Conservation (phyloP, 1,140 invertebrate genomes). For the Drosophila albomicans region DNA sequence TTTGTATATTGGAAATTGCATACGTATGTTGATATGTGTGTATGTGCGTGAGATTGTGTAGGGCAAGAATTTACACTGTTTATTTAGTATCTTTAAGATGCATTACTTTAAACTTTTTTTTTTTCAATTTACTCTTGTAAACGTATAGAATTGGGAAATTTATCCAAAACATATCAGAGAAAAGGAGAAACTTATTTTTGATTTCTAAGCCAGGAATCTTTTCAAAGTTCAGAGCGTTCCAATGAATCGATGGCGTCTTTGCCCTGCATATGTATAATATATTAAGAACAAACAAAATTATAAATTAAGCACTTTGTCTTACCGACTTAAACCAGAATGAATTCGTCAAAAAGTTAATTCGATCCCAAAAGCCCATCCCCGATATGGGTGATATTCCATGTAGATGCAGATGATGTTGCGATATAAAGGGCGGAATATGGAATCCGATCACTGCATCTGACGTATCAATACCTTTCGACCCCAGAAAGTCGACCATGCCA, state of each 20-base stretch:
- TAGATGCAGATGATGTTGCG: conserved; percentile 93
- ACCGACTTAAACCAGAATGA: conserved; percentile 95
- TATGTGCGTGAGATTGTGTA: too few relatives aligned
- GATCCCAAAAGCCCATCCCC: conserved; percentile 89
- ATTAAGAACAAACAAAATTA: neutral
- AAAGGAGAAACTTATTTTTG: too few relatives aligned
- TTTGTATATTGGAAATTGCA: neutral
- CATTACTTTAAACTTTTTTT: too few relatives aligned
- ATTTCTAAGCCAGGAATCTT: neutral
- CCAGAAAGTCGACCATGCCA: conserved; percentile 54
- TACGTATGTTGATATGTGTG: neutral
- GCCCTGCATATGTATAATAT: conserved; percentile 32
- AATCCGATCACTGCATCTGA: conserved; percentile 91
- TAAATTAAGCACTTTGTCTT: conserved; percentile 76
- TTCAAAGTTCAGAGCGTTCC: conserved; percentile 47
- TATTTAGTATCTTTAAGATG: too few relatives aligned
- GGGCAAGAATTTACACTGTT: neutral
- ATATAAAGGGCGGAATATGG: conserved; percentile 96
- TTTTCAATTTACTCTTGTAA: neutral
- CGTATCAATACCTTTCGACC: conserved; percentile 85
- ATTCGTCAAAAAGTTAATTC: conserved; percentile 90
- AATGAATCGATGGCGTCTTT: conserved; percentile 26
- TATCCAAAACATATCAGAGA: too few relatives aligned
- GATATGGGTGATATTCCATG: conserved; percentile 93
- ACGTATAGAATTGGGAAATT: too few relatives aligned